A percentile compares a stretch with the other conserved stretches of the same genome.
phyloP scores from a whole-genome alignment of 2,888 invertebrate species.

The Stramonita haemastoma region DNA sequence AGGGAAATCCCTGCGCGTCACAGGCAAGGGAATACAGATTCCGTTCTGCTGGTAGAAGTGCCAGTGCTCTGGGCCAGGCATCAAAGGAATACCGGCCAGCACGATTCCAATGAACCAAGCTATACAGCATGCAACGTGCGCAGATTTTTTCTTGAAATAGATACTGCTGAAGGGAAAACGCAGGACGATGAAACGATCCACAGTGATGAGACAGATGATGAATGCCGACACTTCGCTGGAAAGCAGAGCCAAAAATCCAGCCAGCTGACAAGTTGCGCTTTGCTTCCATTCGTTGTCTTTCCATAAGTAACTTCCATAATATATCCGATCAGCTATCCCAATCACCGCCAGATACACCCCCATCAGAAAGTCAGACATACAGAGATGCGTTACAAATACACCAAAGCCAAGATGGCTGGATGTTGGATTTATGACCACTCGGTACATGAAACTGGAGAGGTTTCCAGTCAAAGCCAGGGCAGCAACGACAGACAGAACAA shows the following conservation, averaged over 20 bases:
- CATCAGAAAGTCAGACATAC: constrained; percentile 70
- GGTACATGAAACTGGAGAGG: constrained; percentile 33
- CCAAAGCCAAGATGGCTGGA: constrained; percentile 33
- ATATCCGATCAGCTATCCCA: constrained; percentile 67
- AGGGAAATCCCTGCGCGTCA: constrained; percentile 70
- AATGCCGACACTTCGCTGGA: constrained; percentile 70
- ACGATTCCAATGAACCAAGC: constrained; percentile 67
- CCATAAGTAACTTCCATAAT: constrained; percentile 65
- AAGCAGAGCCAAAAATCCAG: constrained; percentile 77
- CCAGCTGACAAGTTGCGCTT: constrained; percentile 73
- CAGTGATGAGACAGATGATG: constrained; percentile 81
- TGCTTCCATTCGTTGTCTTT: constrained; percentile 70
- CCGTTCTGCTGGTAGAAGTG: constrained; percentile 69
- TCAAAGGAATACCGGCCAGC: constrained; percentile 69
- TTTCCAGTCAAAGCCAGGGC: constrained; percentile 37
- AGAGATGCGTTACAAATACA: constrained; percentile 69
- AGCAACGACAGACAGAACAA: constrained; percentile 60
- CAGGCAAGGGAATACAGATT: constrained; percentile 74
- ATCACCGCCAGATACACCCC: constrained; percentile 70
- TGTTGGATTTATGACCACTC: constrained; percentile 49
- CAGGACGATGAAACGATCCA: constrained; percentile 82
- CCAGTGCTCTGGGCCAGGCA: constrained; percentile 52
- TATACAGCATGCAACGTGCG: constrained; percentile 55
- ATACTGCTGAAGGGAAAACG: constrained; percentile 80
- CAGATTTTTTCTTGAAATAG: constrained; percentile 57